Conservation (phyloP, 2,888 invertebrate genomes). For the Plebejus melissa region DNA sequence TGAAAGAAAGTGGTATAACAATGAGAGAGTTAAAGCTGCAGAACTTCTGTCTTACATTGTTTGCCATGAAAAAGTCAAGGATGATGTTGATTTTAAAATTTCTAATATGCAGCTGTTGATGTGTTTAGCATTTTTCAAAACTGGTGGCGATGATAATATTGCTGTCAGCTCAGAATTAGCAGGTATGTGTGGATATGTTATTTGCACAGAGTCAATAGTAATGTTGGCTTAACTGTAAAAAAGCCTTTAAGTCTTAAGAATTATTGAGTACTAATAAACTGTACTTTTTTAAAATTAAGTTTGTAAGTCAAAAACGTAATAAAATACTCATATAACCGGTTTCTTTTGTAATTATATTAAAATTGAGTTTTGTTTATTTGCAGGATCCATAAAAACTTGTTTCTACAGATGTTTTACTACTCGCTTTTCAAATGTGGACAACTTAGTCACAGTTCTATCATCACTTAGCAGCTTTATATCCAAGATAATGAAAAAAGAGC, state of each 20-base stretch:
- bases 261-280: too few relatives aligned
- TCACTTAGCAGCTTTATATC: conserved; percentile 80
- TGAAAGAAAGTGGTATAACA: conserved; percentile 82
- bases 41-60: conserved; percentile 71
- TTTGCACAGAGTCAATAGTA: too few relatives aligned
- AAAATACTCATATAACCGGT: background rate
- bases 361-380: conserved; percentile 35
- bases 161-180: conserved; percentile 80
- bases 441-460: conserved; percentile 78
- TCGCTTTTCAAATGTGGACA: conserved; percentile 82
- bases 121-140: conserved; percentile 81
- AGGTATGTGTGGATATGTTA: conserved; percentile 57
- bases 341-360: background rate
- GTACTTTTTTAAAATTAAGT: too few relatives aligned
- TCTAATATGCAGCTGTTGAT: conserved; percentile 83
- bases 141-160: conserved; percentile 65
- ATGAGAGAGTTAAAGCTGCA: conserved; percentile 84
- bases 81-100: conserved; percentile 82
- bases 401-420: conserved; percentile 85
- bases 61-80: conserved; percentile 71
- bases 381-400: conserved; percentile 81
- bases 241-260: too few relatives aligned
- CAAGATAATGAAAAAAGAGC: conserved; percentile 70
- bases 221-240: too few relatives aligned
- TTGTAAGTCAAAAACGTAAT: too few relatives aligned